Evolutionary conservation across 2,888 invertebrate species (phyloP).

Genomic region (Parnassius orleans): DNA sequence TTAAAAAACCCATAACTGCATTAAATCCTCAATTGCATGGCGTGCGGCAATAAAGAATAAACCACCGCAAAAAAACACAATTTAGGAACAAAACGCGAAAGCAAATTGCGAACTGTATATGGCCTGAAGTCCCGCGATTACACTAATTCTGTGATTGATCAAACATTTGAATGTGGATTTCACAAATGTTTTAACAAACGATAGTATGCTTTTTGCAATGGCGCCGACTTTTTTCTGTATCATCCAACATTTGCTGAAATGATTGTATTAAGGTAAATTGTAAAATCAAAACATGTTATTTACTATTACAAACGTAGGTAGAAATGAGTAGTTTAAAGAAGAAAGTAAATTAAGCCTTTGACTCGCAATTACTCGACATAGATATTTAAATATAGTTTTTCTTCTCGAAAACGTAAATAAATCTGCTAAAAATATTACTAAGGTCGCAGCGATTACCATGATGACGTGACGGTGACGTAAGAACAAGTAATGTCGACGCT

Average conservation of each 20-base stretch:
- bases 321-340: too few relatives aligned
- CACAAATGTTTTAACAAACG: not conserved
- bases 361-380: too few relatives aligned
- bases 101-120: slow-evolving; percentile 21
- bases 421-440: too few relatives aligned
- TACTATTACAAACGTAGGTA: too few relatives aligned
- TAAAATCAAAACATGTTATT: too few relatives aligned
- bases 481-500: too few relatives aligned
- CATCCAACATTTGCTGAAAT: slow-evolving; percentile 2
- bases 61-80: slow-evolving; percentile 17
- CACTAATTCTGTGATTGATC: slow-evolving; percentile 4
- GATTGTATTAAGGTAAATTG: not conserved
- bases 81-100: slow-evolving; percentile 20
- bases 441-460: too few relatives aligned
- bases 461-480: too few relatives aligned
- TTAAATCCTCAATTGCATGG: slow-evolving; percentile 22
- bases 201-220: not conserved
- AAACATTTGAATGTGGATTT: slow-evolving; percentile 14
- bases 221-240: not conserved
- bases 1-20: not conserved
- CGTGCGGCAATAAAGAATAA: slow-evolving; percentile 20
- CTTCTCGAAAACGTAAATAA: too few relatives aligned
- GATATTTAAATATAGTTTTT: too few relatives aligned
- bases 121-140: slow-evolving; percentile 19
- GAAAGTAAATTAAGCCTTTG: too few relatives aligned